Evolutionary conservation across 1,140 invertebrate genomes (phyloP).

Genomic region (Solenopsis fugax): DNA sequence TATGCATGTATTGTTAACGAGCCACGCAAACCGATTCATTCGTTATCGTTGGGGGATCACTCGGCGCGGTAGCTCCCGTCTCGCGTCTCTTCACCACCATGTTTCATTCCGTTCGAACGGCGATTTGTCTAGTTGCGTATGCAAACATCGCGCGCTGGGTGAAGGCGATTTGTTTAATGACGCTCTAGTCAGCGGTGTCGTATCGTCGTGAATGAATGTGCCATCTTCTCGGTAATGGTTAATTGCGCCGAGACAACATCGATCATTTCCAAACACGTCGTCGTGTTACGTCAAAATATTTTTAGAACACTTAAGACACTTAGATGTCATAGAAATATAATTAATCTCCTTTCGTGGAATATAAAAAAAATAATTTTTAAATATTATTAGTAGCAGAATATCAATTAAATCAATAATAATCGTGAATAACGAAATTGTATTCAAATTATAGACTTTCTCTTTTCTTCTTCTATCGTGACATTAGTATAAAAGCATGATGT

Average conservation of each 20-base stretch:
- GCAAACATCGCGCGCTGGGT: conserved; percentile 53
- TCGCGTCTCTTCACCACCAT: conserved; percentile 66
- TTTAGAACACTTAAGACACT: neutral
- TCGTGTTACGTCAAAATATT: conserved; percentile 1
- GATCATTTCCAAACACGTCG: conserved; percentile 15
- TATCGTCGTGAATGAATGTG: conserved; percentile 30
- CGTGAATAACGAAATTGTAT: neutral
- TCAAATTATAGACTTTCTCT: neutral
- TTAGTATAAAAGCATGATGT: neutral
- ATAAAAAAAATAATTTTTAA: neutral
- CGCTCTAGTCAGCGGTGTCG: conserved; percentile 35
- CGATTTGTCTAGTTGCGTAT: conserved; percentile 72
- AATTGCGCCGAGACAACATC: conserved; percentile 22
- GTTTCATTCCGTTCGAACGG: conserved; percentile 65
- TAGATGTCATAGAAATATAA: neutral
- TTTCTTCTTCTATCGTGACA: neutral
- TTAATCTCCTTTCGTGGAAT: neutral
- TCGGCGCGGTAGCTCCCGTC: conserved; percentile 71
- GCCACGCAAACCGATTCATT: conserved; percentile 76
- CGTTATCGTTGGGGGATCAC: conserved; percentile 69
- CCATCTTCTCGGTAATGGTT: conserved; percentile 38
- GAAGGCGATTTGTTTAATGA: conserved; percentile 66
- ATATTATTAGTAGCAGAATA: neutral
- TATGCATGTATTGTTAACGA: conserved; percentile 77
- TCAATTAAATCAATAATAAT: neutral